Evolutionary conservation across 2,888 invertebrate genomes (phyloP).

Genomic region (Heliconius ismenius): DNA sequence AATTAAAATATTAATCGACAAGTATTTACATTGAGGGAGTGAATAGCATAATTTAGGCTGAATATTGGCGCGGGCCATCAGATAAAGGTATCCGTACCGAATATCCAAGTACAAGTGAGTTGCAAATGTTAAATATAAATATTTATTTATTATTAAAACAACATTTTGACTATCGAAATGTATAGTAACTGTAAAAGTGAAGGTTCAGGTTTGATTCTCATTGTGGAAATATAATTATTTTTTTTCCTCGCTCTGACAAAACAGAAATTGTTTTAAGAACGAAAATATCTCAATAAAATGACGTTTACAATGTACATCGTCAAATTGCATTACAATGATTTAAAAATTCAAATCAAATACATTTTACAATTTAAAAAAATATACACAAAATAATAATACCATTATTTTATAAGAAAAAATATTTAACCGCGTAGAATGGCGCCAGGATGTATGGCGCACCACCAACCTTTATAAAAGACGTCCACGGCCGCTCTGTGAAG

Average conservation of each 20-base stretch:
- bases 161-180: too few relatives aligned
- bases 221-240: too few relatives aligned
- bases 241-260: too few relatives aligned
- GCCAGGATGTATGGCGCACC: too few relatives aligned
- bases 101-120: slow-evolving; percentile 46
- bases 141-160: background rate
- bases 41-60: slow-evolving; percentile 62
- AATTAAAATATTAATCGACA: slow-evolving; percentile 26
- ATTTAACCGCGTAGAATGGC: too few relatives aligned
- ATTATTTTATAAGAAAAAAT: too few relatives aligned
- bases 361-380: background rate
- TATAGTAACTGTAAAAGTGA: too few relatives aligned
- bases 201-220: too few relatives aligned
- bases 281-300: background rate
- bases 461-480: too few relatives aligned
- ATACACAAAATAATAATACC: too few relatives aligned
- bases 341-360: background rate
- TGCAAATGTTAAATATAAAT: background rate
- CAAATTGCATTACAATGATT: background rate
- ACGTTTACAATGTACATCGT: background rate
- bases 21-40: slow-evolving; percentile 42
- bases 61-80: slow-evolving; percentile 60
- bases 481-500: too few relatives aligned
- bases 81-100: slow-evolving; percentile 52
- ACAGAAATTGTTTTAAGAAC: too few relatives aligned